Evolutionary conservation across 2,888 invertebrate species (phyloP), one percentile per base, ranked within the genome.

Genomic region (Hymenopus coronatus): DNA sequence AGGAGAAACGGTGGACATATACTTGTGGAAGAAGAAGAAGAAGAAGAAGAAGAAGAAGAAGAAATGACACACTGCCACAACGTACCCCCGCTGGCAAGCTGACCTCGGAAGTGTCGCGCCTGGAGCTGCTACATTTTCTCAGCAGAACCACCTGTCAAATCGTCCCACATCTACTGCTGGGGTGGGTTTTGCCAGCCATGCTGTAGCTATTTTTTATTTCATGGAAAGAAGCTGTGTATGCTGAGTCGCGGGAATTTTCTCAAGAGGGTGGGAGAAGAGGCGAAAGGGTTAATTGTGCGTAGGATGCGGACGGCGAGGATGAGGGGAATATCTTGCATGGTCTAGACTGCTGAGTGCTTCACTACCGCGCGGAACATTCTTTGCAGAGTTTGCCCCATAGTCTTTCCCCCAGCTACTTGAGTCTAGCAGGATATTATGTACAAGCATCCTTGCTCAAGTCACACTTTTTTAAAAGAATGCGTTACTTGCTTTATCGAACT

Each of bases 211-310:
- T 86, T 86, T 86, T 86, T 86, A 81, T 86, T 70, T 28, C 40
- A 25, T 82, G 82, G 9, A 28, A 82, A 82, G 81, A 33, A 33
- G 28, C 20, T 25, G 30, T 27, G 84, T 9, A 28, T 82, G 87
- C 87, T 87, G 87, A 87, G 82, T 87, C 82, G 87, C 87, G 87
- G 87, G 87, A 87, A 87, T 87, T 87, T 87, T 87, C 82, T 82
- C 27, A 87, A 87, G 82, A 87, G 87, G 25, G 28, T 14, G 54
- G 30, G 40, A 86, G 82, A 87, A 87, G 82, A 82, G 54, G 54
- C 27, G 87, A 87, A 87, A 82, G 87, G 87, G 87, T 87, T 87
- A 87, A 87, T 87, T 87, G 87, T 87, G 87, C 87, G 87, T 87
- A 87, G 87, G 87, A 87, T 82, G 87, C 30, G 87, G 87, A 30